phyloP scores from a whole-genome alignment of 2,113 vertebrate genomes.

The Capreolus pygargus region DNA sequence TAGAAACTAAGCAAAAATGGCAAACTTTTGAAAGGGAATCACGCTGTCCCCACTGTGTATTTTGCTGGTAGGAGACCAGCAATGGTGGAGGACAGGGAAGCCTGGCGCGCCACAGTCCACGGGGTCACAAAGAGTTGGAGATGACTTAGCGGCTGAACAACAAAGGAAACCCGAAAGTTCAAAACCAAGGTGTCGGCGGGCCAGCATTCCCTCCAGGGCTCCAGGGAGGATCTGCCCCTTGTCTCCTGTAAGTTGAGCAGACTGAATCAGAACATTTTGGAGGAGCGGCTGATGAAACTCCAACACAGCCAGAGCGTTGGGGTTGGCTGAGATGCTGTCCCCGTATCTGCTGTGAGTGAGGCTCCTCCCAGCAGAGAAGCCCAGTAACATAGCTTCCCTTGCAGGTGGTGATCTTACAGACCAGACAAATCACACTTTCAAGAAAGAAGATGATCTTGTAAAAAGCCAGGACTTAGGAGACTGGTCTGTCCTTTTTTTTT shows the following conservation, averaged over 20 bases:
- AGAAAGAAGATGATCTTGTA: neutral
- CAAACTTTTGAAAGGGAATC: too few relatives aligned
- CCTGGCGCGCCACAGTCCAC: accelerated
- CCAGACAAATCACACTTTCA: neutral
- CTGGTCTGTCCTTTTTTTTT: neutral
- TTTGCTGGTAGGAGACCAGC: neutral
- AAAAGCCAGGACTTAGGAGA: neutral
- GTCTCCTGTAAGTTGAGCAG: neutral
- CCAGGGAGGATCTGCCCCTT: neutral
- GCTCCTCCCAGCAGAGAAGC: neutral
- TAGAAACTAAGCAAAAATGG: too few relatives aligned
- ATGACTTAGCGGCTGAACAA: neutral
- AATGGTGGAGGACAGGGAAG: neutral
- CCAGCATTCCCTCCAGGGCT: neutral
- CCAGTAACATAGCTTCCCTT: neutral
- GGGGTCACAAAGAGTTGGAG: accelerated
- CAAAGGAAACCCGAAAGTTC: neutral
- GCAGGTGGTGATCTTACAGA: neutral
- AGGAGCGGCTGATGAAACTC: neutral
- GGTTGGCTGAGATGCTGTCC: neutral
- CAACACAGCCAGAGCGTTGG: accelerated
- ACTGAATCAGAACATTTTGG: neutral
- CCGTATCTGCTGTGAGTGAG: accelerated
- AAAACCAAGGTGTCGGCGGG: neutral
- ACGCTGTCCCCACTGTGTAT: accelerated